phyloP scores from a whole-genome alignment of 2,797 vertebrate genomes.

The Danio kyathit region DNA sequence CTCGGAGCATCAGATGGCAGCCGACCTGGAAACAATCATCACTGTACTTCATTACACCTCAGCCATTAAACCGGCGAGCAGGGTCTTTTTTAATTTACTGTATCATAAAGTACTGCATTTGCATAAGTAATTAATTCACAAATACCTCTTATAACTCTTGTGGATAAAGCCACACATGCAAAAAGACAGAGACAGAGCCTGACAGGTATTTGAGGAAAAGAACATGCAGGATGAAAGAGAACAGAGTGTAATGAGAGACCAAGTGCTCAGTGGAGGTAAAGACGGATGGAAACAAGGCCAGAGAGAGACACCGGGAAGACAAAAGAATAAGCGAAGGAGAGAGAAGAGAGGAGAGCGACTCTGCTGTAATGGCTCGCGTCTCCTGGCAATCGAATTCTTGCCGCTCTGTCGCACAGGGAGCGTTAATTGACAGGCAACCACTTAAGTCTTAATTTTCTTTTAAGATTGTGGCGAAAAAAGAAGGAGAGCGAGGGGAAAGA shows the following conservation, averaged over 20 bases:
- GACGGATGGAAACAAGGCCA: slow-evolving; percentile 37
- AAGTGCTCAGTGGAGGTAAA: slow-evolving; percentile 30
- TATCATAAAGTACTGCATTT: slow-evolving; percentile 4
- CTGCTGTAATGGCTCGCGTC: slow-evolving; percentile 65
- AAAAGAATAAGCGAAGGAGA: slow-evolving; percentile 39
- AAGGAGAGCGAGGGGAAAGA: slow-evolving; percentile 56
- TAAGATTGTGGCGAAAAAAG: slow-evolving; percentile 73
- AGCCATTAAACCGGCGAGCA: neutral
- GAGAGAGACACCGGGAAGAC: slow-evolving; percentile 39
- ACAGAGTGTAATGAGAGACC: slow-evolving; percentile 34
- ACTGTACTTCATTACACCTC: slow-evolving; percentile 36
- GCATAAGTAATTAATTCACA: neutral
- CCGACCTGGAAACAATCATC: slow-evolving; percentile 53
- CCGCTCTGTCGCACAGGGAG: slow-evolving; percentile 67
- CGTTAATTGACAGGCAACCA: slow-evolving; percentile 78
- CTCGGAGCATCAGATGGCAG: slow-evolving; percentile 52
- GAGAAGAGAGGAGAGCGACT: slow-evolving; percentile 40
- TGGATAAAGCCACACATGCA: slow-evolving; percentile 15
- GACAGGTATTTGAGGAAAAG: slow-evolving; percentile 41
- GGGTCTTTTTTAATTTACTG: slow-evolving; percentile 18
- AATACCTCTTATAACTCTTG: slow-evolving; percentile 3
- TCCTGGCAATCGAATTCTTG: slow-evolving; percentile 68
- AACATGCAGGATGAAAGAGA: slow-evolving; percentile 39
- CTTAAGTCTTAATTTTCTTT: slow-evolving; percentile 80
- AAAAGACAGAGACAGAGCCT: slow-evolving; percentile 17